These are phyloP conservation scores for Strigamia crassipes DNA, from an alignment of 2,888 invertebrate species.

Conservation along the genomic window DNA sequence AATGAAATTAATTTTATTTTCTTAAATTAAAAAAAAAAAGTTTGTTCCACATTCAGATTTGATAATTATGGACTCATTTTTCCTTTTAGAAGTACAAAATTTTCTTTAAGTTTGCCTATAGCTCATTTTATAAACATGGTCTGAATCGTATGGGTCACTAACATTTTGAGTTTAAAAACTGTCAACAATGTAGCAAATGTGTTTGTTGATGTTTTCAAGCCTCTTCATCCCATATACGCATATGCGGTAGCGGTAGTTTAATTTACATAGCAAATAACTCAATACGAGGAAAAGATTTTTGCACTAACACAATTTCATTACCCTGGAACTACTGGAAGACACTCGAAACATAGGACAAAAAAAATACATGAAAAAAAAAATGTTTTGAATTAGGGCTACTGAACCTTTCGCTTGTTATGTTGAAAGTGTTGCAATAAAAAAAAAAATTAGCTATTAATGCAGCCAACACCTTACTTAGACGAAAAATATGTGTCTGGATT, in stretches of 20 bases:
- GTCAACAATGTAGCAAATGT: neutral
- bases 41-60: neutral
- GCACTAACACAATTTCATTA: neutral
- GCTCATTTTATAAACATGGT: neutral
- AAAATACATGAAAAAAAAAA: neutral
- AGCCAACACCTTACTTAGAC: too few species aligned
- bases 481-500: neutral
- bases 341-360: neutral
- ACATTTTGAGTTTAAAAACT: neutral
- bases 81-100: neutral
- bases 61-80: conserved; percentile 1
- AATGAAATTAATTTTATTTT: neutral
- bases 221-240: neutral
- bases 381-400: neutral
- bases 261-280: neutral
- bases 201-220: neutral
- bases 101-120: neutral
- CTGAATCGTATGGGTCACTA: neutral
- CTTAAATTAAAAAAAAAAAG: neutral
- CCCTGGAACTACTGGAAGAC: too few species aligned
- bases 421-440: neutral
- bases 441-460: neutral
- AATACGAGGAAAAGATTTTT: neutral
- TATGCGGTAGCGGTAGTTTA: neutral
- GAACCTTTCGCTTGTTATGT: neutral